Base-by-base conservation (phyloP, 92 coral and sea anemone genomes). In the Ricordea florida region DNA sequence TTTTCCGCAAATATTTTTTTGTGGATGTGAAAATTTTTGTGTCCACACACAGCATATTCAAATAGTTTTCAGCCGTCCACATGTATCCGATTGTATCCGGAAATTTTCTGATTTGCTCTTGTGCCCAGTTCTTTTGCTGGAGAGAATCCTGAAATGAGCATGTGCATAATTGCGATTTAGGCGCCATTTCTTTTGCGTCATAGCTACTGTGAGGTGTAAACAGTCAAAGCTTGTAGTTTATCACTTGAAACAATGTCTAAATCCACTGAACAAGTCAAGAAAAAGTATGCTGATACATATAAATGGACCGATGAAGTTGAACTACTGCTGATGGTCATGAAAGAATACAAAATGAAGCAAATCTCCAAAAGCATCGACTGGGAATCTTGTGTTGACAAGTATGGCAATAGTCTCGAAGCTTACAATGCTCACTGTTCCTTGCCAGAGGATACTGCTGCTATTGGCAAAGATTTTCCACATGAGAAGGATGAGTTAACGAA, bases 381-480 rank as follows among this genome's bases (percentile, higher is more conserved):
- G 62, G 63, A 69, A 20, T 48, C 48, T 18, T 57, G 69, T 32
- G 68, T 57, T 46, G 63, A 73, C 80, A 73, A 73, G 80, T 59
- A 73, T 59, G 69, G 44, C 50, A 17, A 73, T 56, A 73, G 42
- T 57, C 69, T 58, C 45, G 70, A 58, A 73, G 66, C 80, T 45
- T 58, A 73, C 70, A 73, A 59, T 28, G 70, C 57, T 57, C 67
- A 74, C 20, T 69, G 51, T 50, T 61, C 75, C 61, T 68, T 63
- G 48, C 64, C 78, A 46, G 75, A 68, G 31, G 60, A 68, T 56
- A 51, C 78, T 71, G 55, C 64, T 18, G 63, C 64, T 35, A 52
- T 70, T 50, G 64, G 64, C 32, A 69, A 69, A 53, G 51, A 69
- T 50, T 69, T 50, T 50, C 80, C 80, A 57, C 80, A 73, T 47